A percentile compares a stretch with the other conserved stretches of the same genome.
Conservation (phyloP, 2,113 vertebrate genomes). For the zebrafish (Danio rerio) region DNA sequence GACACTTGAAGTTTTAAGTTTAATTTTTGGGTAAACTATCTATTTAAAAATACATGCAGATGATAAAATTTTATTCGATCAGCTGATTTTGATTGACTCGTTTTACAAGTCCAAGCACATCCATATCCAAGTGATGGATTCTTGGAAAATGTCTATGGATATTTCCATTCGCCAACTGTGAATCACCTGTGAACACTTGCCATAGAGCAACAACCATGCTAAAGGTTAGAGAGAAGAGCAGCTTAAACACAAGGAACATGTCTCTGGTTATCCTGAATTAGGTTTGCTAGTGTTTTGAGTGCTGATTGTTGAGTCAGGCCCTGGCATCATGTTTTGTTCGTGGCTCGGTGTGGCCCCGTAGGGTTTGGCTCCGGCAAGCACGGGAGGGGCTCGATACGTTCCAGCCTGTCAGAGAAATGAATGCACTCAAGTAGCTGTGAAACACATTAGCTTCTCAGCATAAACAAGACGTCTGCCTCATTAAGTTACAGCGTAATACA, state of each 20-base stretch:
- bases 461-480: constrained; percentile 74
- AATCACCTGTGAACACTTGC: not conserved
- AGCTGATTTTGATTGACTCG: not conserved
- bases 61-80: too few relatives aligned
- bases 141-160: not conserved
- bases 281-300: not conserved
- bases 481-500: constrained; percentile 75
- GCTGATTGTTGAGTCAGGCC: not conserved
- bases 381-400: constrained; percentile 16
- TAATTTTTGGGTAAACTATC: too few relatives aligned
- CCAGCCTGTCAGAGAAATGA: constrained; percentile 42
- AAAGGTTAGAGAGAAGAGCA: not conserved
- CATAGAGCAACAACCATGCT: constrained; percentile 1
- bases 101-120: constrained; percentile 8
- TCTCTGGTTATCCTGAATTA: not conserved
- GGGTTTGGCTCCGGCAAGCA: constrained; percentile 8
- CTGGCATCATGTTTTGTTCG: not conserved
- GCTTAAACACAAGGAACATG: not conserved
- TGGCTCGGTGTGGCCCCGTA: constrained; percentile 7
- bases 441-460: constrained; percentile 73
- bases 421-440: constrained; percentile 72
- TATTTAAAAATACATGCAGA: too few relatives aligned
- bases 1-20: too few relatives aligned
- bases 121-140: not conserved
- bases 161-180: not conserved